Conservation (phyloP, 1,140 invertebrate genomes). For the Contarinia nasturtii region DNA sequence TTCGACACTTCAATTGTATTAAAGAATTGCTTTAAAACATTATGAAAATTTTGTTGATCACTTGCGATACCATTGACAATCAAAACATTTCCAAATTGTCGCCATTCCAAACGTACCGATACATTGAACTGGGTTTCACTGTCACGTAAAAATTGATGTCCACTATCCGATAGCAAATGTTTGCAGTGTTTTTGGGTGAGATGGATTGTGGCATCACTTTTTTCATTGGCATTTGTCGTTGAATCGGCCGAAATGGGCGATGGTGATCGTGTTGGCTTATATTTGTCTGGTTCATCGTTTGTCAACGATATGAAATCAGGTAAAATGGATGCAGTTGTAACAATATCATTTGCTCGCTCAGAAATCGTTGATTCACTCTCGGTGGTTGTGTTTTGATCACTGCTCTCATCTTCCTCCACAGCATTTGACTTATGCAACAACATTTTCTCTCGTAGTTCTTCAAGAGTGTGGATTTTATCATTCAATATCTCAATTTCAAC, state of each 20-base stretch:
- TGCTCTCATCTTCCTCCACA: neutral
- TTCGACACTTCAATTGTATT: constrained; percentile 8
- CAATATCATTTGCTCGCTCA: neutral
- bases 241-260: neutral
- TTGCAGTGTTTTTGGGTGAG: constrained; percentile 24
- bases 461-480: neutral
- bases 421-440: neutral
- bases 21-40: constrained; percentile 23
- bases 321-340: neutral
- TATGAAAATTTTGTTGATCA: constrained; percentile 28
- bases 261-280: neutral
- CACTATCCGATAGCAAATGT: constrained; percentile 25
- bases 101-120: constrained; percentile 19
- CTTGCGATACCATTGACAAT: constrained; percentile 26
- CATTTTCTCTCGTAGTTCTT: neutral
- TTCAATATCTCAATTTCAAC: neutral
- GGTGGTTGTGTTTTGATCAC: neutral
- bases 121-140: constrained; percentile 23
- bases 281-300: neutral
- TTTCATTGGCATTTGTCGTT: neutral
- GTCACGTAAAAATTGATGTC: constrained; percentile 21
- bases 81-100: constrained; percentile 23
- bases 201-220: constrained; percentile 24
- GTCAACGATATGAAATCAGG: neutral
- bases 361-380: neutral